phyloP scores from a whole-genome alignment of 2,113 vertebrate genomes.

The Raja brachyura region DNA sequence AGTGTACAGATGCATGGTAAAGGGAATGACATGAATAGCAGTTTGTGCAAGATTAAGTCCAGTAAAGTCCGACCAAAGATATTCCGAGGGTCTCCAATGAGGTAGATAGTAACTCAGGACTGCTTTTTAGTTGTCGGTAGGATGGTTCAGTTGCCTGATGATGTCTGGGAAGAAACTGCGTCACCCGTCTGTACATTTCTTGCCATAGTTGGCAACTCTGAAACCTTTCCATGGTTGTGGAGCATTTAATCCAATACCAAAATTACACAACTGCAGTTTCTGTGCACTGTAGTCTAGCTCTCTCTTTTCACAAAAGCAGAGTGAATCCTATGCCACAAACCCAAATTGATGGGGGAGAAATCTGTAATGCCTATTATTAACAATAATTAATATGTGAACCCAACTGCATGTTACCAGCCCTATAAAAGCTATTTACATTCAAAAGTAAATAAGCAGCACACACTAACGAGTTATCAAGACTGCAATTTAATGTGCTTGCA shows the following conservation, averaged over 20 bases:
- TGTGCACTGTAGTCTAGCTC: background rate
- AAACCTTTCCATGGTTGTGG: background rate
- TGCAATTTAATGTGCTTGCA: background rate
- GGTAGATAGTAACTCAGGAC: no score
- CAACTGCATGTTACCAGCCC: background rate
- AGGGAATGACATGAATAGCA: no score
- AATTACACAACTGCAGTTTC: background rate
- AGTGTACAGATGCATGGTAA: no score
- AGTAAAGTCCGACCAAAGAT: no score
- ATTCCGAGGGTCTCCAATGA: no score
- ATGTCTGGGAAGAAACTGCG: no score
- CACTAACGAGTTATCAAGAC: background rate
- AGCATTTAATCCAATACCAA: background rate
- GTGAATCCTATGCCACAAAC: background rate
- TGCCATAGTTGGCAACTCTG: background rate
- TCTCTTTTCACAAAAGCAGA: background rate
- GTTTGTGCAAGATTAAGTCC: no score
- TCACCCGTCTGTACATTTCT: no score
- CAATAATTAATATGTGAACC: background rate
- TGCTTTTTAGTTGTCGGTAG: no score
- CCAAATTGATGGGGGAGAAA: background rate
- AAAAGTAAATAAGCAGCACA: background rate
- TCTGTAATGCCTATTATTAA: background rate
- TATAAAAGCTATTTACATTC: background rate
- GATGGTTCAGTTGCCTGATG: no score